Percentiles rank a stretch among this genome's conserved stretches.
Conservation (phyloP, 2,797 vertebrate species). For the Enteromius fasciolatus region DNA sequence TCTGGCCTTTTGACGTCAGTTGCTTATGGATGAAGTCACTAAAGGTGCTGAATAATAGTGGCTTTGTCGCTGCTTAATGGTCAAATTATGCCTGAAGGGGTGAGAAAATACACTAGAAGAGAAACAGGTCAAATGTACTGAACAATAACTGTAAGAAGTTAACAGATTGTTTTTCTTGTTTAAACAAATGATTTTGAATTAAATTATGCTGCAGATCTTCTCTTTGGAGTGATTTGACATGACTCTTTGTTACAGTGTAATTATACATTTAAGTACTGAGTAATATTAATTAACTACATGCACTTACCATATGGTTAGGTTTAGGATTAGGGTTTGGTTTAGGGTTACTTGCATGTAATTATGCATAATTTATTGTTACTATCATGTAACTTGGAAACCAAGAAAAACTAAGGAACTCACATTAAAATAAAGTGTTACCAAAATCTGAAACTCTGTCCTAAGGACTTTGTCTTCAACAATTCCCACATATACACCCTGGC, state of each 20-base stretch:
- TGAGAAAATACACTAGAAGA: slow-evolving; percentile 15
- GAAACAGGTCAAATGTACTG: neutral
- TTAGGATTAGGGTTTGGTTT: no score
- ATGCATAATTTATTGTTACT: no score
- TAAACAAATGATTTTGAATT: slow-evolving; percentile 11
- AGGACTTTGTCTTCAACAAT: neutral
- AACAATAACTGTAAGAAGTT: neutral
- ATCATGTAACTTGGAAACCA: no score
- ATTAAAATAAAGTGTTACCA: neutral
- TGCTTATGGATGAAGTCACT: neutral
- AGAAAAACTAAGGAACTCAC: neutral
- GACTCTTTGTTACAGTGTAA: neutral
- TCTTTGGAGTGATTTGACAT: neutral
- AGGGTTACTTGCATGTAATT: no score
- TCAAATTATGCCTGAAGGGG: slow-evolving; percentile 13
- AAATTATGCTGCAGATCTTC: neutral
- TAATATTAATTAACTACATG: no score
- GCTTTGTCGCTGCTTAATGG: slow-evolving; percentile 21
- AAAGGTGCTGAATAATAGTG: slow-evolving; percentile 45
- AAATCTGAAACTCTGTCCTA: neutral
- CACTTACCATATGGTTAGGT: no score
- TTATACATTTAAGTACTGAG: no score
- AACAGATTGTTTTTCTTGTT: neutral
- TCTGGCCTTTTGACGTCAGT: slow-evolving; percentile 40
- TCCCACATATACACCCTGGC: no score